These are phyloP conservation scores for Ashinkailepas kermadecensis DNA, from an alignment of 2,888 invertebrate species.

Conservation along the genomic window DNA sequence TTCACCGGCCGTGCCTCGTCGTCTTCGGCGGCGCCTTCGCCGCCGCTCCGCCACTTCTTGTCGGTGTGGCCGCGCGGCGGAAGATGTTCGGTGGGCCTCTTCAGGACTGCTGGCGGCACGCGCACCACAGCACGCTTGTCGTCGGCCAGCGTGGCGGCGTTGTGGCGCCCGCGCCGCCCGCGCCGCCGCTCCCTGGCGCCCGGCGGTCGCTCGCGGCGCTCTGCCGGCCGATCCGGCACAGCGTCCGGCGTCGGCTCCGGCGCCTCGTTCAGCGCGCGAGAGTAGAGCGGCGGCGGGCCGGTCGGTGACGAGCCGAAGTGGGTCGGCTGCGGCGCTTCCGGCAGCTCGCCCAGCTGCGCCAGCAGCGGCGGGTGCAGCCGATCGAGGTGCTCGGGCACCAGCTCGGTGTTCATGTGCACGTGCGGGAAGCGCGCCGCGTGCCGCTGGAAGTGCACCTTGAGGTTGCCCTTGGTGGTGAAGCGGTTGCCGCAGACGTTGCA, in stretches of 20 bases:
- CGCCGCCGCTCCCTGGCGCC: neutral
- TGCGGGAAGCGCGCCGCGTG: constrained; percentile 40
- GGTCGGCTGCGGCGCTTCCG: constrained; percentile 20
- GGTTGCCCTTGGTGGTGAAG: constrained; percentile 52
- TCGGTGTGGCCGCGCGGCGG: no score
- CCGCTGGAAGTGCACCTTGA: constrained; percentile 49
- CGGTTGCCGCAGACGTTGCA: constrained; percentile 50
- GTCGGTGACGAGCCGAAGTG: constrained; percentile 51
- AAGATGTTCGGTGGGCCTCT: no score
- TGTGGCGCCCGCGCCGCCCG: neutral
- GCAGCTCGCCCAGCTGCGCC: constrained; percentile 32
- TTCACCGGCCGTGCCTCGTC: neutral
- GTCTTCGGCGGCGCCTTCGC: neutral
- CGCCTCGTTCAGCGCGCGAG: constrained; percentile 53
- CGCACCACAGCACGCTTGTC: neutral
- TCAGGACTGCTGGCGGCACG: neutral
- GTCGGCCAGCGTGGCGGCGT: neutral
- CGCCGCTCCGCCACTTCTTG: no score
- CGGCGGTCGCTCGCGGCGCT: no score
- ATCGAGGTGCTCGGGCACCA: constrained; percentile 44
- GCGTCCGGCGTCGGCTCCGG: constrained; percentile 35
- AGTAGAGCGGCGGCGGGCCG: constrained; percentile 54
- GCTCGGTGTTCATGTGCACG: constrained; percentile 40
- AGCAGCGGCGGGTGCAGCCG: constrained; percentile 36
- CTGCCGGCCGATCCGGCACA: no score